Evolutionary conservation across 2,797 vertebrate genomes (phyloP).

Genomic region (Etheostoma nigrum): DNA sequence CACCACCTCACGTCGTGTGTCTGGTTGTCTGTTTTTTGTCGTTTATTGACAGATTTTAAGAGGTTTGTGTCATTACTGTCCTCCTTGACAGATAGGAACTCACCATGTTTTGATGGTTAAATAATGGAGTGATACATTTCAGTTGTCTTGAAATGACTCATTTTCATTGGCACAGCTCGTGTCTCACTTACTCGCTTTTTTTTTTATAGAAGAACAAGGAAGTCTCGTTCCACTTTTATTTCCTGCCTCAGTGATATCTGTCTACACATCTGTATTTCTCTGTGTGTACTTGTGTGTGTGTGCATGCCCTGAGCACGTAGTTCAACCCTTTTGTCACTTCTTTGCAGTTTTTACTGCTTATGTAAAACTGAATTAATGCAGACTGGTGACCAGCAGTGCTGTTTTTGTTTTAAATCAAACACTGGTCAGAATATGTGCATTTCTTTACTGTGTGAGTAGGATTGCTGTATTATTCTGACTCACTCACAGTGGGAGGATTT

Average conservation of each 20-base stretch:
- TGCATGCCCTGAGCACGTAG: not conserved
- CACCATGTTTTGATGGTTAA: slow-evolving; percentile 3
- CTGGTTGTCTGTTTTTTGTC: not conserved
- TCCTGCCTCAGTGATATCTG: slow-evolving; percentile 30
- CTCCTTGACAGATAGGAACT: slow-evolving; percentile 12
- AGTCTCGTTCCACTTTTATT: slow-evolving; percentile 29
- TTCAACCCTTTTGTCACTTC: not conserved
- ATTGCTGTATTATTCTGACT: slow-evolving; percentile 33
- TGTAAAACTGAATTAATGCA: not conserved
- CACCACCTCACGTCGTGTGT: not conserved
- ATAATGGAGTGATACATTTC: slow-evolving; percentile 23
- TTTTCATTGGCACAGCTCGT: not conserved
- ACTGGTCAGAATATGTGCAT: not conserved
- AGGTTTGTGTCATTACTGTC: not conserved
- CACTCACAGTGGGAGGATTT: slow-evolving; percentile 38
- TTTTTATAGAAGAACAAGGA: slow-evolving; percentile 21
- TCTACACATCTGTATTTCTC: slow-evolving; percentile 25
- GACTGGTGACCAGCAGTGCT: slow-evolving; percentile 2
- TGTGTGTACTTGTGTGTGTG: not conserved
- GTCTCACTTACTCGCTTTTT: slow-evolving; percentile 8
- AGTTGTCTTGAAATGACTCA: not conserved
- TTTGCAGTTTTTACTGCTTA: slow-evolving; percentile 2
- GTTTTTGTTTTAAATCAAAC: not conserved
- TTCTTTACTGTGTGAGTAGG: slow-evolving; percentile 14
- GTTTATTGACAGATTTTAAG: not conserved